These are phyloP conservation scores for Sitta europaea DNA, from an alignment of 2,113 vertebrate genomes.

Conservation along the genomic window DNA sequence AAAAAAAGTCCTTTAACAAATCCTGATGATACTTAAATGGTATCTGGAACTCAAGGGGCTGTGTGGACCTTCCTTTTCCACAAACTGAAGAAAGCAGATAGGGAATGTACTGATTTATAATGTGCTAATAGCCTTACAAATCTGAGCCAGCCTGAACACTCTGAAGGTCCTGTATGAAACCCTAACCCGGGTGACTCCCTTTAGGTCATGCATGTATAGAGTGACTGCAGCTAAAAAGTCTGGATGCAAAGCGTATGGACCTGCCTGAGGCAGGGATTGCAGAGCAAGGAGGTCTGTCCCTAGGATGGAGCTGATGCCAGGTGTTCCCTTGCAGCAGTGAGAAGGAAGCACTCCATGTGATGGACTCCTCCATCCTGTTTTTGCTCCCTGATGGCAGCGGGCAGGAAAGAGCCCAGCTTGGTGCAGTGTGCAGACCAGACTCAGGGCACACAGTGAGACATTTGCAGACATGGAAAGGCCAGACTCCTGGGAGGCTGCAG, in stretches of 20 bases:
- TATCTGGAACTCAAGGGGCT: not conserved
- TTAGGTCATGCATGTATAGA: not conserved
- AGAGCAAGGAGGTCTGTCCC: not conserved
- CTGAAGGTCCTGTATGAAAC: not conserved
- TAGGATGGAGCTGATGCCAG: not conserved
- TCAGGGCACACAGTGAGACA: not conserved
- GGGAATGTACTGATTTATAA: not conserved
- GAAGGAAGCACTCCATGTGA: not conserved
- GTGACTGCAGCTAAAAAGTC: not conserved
- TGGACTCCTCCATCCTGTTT: not conserved
- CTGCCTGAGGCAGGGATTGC: not conserved
- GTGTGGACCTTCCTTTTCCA: not conserved
- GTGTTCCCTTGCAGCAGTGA: not conserved
- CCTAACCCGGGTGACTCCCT: not conserved
- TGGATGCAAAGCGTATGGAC: not conserved
- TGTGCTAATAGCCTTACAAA: not conserved
- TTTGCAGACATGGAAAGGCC: not conserved
- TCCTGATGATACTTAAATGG: not conserved
- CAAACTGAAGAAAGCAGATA: not conserved
- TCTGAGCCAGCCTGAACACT: not conserved
- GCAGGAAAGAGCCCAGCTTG: not conserved
- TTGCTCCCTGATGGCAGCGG: not conserved
- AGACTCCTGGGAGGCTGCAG: not conserved
- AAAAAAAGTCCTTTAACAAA: not conserved
- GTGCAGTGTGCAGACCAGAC: not conserved